Percentiles rank a stretch among this genome's conserved stretches.
These are phyloP conservation scores for Pteromalus puparum DNA, from an alignment of 1,140 invertebrate genomes.

Conservation along the genomic window DNA sequence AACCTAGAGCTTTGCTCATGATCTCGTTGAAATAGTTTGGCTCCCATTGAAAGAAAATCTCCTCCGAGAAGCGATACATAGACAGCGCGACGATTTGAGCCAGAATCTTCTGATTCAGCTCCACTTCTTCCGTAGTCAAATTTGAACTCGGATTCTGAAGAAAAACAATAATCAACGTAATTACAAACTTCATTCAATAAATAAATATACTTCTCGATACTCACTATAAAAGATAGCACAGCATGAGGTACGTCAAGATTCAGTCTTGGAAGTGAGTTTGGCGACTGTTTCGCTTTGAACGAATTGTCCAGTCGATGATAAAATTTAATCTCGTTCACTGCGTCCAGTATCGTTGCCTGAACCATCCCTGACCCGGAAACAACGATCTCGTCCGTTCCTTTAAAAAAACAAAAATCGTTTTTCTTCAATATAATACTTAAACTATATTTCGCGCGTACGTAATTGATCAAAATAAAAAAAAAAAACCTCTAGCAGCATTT, in stretches of 20 bases:
- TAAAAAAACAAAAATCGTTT: conserved; percentile 34
- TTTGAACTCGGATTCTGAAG: conserved; percentile 43
- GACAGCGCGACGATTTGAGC: conserved; percentile 64
- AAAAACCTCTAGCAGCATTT: conserved; percentile 62
- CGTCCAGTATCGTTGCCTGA: conserved; percentile 62
- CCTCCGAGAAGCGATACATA: conserved; percentile 70
- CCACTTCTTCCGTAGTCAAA: conserved; percentile 34
- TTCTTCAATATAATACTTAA: too few relatives aligned
- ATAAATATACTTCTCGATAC: conserved; percentile 17
- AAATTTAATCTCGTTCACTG: conserved; percentile 46
- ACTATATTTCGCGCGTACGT: neutral
- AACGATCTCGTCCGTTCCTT: conserved; percentile 62
- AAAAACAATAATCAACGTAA: neutral
- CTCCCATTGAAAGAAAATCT: conserved; percentile 67
- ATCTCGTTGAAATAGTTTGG: conserved; percentile 62
- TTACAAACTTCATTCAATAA: neutral
- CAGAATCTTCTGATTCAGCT: conserved; percentile 57
- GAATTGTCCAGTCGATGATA: conserved; percentile 21
- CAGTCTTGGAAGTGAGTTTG: conserved; percentile 59
- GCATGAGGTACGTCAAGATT: conserved; percentile 66
- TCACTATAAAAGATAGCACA: conserved; percentile 64
- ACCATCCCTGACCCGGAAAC: conserved; percentile 69
- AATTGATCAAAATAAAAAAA: neutral
- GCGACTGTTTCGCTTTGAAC: conserved; percentile 18
- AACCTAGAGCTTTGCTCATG: conserved; percentile 54